A percentile compares a stretch with the other conserved stretches of the same genome.
These are phyloP conservation scores for Pentamera pediparva DNA, from an alignment of 53 echinoderm and acorn worm species.

Conservation along the genomic window DNA sequence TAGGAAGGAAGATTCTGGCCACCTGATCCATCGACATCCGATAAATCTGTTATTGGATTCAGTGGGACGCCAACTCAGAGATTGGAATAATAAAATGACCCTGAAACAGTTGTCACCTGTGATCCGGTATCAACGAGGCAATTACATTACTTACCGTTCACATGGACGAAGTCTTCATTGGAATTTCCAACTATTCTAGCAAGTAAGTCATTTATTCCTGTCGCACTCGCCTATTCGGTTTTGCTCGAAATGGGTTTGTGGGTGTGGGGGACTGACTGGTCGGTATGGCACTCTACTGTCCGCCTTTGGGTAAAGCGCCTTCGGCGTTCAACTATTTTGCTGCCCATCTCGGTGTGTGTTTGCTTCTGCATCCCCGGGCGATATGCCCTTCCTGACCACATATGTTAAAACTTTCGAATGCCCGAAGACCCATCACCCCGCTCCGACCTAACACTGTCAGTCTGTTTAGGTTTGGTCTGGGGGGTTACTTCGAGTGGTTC, in stretches of 20 bases:
- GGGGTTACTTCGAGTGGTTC: neutral
- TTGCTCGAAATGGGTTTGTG: neutral
- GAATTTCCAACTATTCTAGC: neutral
- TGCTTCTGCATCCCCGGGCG: neutral
- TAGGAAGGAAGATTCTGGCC: slow-evolving; percentile 21
- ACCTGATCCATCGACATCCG: neutral
- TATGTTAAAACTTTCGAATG: neutral
- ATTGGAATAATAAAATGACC: neutral
- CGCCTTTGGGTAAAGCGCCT: slow-evolving; percentile 10
- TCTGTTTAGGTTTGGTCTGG: neutral
- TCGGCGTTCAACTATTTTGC: slow-evolving; percentile 7
- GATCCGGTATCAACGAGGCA: neutral
- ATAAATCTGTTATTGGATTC: neutral
- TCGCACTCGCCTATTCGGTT: neutral
- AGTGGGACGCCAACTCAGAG: neutral
- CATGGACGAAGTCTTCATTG: neutral
- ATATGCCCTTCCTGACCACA: neutral
- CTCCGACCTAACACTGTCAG: neutral
- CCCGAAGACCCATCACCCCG: neutral
- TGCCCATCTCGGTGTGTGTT: neutral
- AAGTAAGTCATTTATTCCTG: neutral
- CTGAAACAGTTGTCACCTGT: neutral
- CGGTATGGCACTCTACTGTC: slow-evolving; percentile 1
- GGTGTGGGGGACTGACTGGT: too few species aligned
- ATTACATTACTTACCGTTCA: neutral